Evolutionary conservation across 2,113 vertebrate genomes (phyloP), one percentile per base, ranked within the genome.

Genomic region (Sarotherodon lohbergeri): DNA sequence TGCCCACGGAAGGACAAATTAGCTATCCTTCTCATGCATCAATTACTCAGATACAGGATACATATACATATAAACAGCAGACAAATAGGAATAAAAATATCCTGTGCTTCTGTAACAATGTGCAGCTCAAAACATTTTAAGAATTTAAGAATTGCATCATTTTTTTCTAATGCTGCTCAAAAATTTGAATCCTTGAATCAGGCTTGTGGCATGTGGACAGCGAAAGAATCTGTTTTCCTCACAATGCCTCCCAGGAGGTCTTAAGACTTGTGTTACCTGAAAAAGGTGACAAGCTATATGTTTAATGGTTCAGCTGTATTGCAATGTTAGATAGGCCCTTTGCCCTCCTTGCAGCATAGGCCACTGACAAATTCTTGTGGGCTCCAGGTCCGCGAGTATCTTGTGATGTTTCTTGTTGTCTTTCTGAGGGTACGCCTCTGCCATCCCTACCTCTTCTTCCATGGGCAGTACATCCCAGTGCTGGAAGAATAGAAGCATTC

Each of bases 311-410:
- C 22, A 56, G 11, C n/a, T 55, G 54, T 55, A 55, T 24, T n/a
- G 9, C 9, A 55, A 9, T 55, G 52, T 10, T 9, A 55, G 52
- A 5, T 55, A 22, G 14, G 13, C 9, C 68, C 41, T 76, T 76
- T 11, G 41, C 14, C 39, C 41, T 73, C 22, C 68, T 10, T 73
- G 68, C 41, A 73, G 41, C 41, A 10, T 46, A 73, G 41, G 22
- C 24, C 41, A 48, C 0, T 29, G 41, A 48, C 22, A 17, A 29
- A 27, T 46, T 46, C 8, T 29, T 48, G 41, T 48, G 24, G 22
- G 68, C 41, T 76, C 68, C 68, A 76, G 22, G 14, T 76, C 14
- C 0, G 2, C 22, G 0, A 27, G 9, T 73, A 9, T 16, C 22
- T 17, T 73, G 22, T 73, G 68, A 29, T 73, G 22, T 73, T 73